Evolutionary conservation across 2,113 vertebrate genomes (phyloP).

Genomic region (Pluvianellus socialis): DNA sequence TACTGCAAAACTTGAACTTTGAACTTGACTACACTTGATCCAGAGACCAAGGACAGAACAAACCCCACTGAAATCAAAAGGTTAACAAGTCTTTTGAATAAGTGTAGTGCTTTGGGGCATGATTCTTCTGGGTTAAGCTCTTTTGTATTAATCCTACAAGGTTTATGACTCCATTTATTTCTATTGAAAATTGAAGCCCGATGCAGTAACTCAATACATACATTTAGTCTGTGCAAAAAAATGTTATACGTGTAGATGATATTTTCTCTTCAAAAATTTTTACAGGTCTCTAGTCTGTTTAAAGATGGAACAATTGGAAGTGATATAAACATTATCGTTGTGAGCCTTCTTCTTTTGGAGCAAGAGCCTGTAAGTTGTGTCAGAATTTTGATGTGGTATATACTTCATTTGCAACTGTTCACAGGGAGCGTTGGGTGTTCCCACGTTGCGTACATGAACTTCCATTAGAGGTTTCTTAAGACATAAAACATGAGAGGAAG

Average conservation of each 20-base stretch:
- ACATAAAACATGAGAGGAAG: neutral
- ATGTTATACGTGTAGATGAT: neutral
- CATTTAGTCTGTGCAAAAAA: neutral
- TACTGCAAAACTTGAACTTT: neutral
- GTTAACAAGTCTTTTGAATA: neutral
- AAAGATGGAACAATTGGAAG: conserved; percentile 97
- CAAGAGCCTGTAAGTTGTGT: conserved; percentile 90
- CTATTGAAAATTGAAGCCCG: neutral
- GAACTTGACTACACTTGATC: neutral
- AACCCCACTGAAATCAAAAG: neutral
- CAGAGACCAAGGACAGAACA: neutral
- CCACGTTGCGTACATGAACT: rapidly evolving
- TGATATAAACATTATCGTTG: conserved; percentile 95
- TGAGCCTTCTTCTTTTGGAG: conserved; percentile 93
- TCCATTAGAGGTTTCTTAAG: neutral
- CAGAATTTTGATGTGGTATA: neutral
- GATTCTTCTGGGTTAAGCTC: neutral
- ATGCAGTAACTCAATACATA: neutral
- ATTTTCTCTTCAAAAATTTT: neutral
- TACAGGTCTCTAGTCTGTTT: conserved; percentile 95
- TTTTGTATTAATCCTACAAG: neutral
- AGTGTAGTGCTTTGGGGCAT: neutral
- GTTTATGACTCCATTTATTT: neutral
- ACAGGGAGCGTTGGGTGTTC: neutral
- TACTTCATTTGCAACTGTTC: neutral